Conservation (phyloP, 2,113 vertebrate species). For the Acanthochromis polyacanthus region DNA sequence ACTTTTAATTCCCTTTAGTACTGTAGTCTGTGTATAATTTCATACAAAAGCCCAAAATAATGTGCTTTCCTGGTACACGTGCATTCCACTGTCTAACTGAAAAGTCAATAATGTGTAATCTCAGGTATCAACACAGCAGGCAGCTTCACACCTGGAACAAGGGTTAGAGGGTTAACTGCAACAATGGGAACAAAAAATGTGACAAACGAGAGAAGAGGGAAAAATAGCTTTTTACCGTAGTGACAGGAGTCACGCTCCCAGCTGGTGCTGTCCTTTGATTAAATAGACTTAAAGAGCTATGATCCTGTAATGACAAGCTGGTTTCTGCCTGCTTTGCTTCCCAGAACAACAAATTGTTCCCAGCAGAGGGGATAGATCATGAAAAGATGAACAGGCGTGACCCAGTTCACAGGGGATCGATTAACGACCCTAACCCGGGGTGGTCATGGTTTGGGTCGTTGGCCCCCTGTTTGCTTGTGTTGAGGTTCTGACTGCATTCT, state of each 20-base stretch:
- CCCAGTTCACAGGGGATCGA: constrained; percentile 21
- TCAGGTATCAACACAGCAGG: constrained; percentile 16
- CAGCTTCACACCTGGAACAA: constrained; percentile 24
- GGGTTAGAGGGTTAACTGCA: too few species aligned
- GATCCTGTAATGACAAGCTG: constrained; percentile 49
- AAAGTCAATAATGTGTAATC: constrained; percentile 18
- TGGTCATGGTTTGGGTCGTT: too few species aligned
- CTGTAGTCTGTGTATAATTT: background rate
- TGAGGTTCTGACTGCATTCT: background rate
- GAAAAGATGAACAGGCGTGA: constrained; percentile 52
- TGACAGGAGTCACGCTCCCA: constrained; percentile 29
- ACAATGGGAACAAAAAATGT: constrained; percentile 9
- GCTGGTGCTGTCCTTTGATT: constrained; percentile 38
- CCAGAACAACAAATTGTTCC: constrained; percentile 51
- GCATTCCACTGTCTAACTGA: constrained; percentile 7
- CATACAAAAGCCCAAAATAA: constrained; percentile 7
- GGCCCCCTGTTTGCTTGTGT: too few species aligned
- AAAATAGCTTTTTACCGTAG: background rate
- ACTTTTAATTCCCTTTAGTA: background rate
- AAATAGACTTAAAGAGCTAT: constrained; percentile 22
- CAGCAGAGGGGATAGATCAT: constrained; percentile 15
- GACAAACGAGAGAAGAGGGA: constrained; percentile 6
- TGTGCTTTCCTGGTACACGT: background rate
- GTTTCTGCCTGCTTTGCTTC: constrained; percentile 40
- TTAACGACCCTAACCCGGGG: too few species aligned